Evolutionary conservation across 2,113 vertebrate species (phyloP), one percentile per base, ranked within the genome.

Genomic region (Puntigrus tetrazona): DNA sequence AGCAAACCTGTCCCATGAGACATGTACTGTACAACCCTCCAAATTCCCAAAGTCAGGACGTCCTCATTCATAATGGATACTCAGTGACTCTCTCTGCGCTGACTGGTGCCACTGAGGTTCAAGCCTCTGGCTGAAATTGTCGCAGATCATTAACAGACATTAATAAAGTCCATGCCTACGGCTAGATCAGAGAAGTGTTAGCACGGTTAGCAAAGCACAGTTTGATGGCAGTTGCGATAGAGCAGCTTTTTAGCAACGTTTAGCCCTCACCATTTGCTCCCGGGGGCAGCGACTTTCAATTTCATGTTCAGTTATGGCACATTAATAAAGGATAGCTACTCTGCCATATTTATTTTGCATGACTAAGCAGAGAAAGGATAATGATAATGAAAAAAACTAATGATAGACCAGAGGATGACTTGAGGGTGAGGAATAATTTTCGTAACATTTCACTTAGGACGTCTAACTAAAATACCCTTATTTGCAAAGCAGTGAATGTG

Each of bases 281-380:
- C 18, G 22, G 18, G 72, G 84, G 78, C 79, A 57, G 25, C 25
- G 45, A 43, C 41, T 50, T 29, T 61, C 25, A 70, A 34, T 87
- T 76, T 83, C 65, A 81, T 77, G 69, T 81, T 89, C 45, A 78
- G 83, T 89, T 86, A 83, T 83, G 38, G 45, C 70, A 70, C 45
- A 70, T 85, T 83, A 55, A 87, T 82, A 63, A 81, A 41, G 34
- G 52, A 47, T 52, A 73, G 52, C 65, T 83, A 27, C 22, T 72
- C 73, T 67, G 25, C 57, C 73, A 78, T 86, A 55, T 79, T 78
- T 65, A 76, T 78, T 78, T 52, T 84, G 47, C 45, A 63, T 52
- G 81, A 55, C 76, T 79, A 34, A 72, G 55, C 74, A 52, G 59
- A 84, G 82, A 52, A 50, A 27, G 73, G 43, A 65, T 78, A 84